Evolutionary conservation across 2,797 vertebrate species (phyloP).

Genomic region (Benthosema pterotum): DNA sequence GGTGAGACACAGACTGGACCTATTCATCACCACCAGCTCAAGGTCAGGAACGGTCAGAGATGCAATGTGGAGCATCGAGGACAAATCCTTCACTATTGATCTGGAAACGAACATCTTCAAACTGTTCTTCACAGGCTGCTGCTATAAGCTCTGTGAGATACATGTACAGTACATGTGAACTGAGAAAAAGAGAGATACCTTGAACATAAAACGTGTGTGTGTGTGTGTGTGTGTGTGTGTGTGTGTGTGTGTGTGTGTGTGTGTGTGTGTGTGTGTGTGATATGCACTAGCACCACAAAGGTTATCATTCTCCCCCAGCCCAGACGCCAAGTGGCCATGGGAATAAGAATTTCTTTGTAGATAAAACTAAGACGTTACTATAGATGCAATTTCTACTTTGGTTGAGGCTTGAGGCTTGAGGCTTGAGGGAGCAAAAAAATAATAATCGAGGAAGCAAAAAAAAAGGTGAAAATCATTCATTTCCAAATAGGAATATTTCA

Average conservation of each 20-base stretch:
- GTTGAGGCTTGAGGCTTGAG: too few relatives aligned
- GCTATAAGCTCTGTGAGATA: conserved; percentile 32
- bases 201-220: conserved; percentile 39
- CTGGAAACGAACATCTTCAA: background rate
- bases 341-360: conserved; percentile 63
- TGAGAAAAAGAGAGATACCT: conserved; percentile 30
- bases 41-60: conserved; percentile 11
- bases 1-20: background rate
- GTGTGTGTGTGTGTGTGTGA: too few relatives aligned
- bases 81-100: background rate
- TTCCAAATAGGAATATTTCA: too few relatives aligned
- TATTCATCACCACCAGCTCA: conserved; percentile 3
- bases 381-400: too few relatives aligned
- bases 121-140: background rate
- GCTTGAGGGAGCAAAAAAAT: too few relatives aligned
- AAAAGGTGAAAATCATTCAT: too few relatives aligned
- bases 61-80: background rate
- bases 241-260: too few relatives aligned
- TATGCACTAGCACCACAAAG: conserved; percentile 31
- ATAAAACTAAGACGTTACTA: conserved; percentile 22
- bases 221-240: conserved; percentile 23
- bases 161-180: conserved; percentile 23
- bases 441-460: too few relatives aligned
- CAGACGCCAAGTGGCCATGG: conserved; percentile 57
- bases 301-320: conserved; percentile 57